Evolutionary conservation across 2,888 invertebrate genomes (phyloP), one percentile per base, ranked within the genome.

Genomic region (Harpagoxenus sublaevis): DNA sequence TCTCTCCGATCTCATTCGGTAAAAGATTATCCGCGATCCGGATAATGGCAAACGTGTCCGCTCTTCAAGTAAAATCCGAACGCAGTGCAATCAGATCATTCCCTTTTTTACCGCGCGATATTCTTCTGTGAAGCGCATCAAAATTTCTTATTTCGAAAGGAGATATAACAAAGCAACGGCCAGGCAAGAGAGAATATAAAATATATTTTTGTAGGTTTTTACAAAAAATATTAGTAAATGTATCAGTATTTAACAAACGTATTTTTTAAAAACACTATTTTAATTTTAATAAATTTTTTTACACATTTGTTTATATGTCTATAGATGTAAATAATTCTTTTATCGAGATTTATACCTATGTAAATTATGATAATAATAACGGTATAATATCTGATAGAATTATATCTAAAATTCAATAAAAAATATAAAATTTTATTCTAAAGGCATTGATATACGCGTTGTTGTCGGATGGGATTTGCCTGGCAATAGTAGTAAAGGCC

Each of bases 401-500:
- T 42, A 45, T 2, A 66, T 66, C 18, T 28, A 1, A 39, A 1
- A 39, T 63, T 9, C 8, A 66, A 55, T n/a, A 66, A 55, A 28
- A 23, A 55, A 18, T 31, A 35, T 48, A 23, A 5, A 5, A 48
- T 31, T 48, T 18, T 48, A 39, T 23, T 62, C 2, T 18, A 28
- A 28, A 31, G 12, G 12, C 35, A 42, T n/a, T 15, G 42, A 31
- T 78, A 42, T 55, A 55, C 42, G 18, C 53, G 28, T 35, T 77
- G 66, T 68, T 39, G 66, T 28, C 51, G 57, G 3, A 35, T 39
- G 35, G 75, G 18, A 82, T 75, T 82, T 63, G 75, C 63, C 45
- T 82, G n/a, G 77, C 63, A 75, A 71, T 71, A 71, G 39, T 35
- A 35, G 23, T n/a, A 51, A 75, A 82, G 53, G 60, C 81, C 18